Evolutionary conservation across 2,113 vertebrate genomes (phyloP), one percentile per base, ranked within the genome.

Genomic region (Pseudolaguvia tuberculata): DNA sequence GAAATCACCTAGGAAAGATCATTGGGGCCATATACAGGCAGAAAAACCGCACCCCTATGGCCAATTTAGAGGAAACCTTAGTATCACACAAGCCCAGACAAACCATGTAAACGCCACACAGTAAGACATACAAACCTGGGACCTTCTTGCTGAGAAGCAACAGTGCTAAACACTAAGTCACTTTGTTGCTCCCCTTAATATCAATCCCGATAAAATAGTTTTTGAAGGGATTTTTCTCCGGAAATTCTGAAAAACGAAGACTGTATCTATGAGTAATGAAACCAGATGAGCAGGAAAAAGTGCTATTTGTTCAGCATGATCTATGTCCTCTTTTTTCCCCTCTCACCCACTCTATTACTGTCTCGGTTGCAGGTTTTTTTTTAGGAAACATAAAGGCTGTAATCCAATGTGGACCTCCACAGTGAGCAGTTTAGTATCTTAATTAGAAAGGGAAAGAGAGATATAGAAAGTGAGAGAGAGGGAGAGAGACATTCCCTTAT

Each of bases 381-480:
- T 25, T n/a, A n/a, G 69, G 50, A 31, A 83, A 76, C 79, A 79
- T 75, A 57, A 65, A 73, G 72, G 48, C 66, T 68, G 66, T 63
- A 69, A 77, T 84, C 84, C 81, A 80, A 45, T 50, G 53, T 76
- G 83, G 72, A 81, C 59, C 61, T 72, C 72, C 39, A 45, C 71
- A 79, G 57, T 84, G 79, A 78, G 70, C 77, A 76, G 76, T 83
- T 85, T 78, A 84, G 79, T 79, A 80, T 83, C 83, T 86, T 87
- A 89, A 90, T 88, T 88, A 87, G 86, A 83, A 82, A 70, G 74
- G 74, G 75, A 77, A 74, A 69, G 76, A 72, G 62, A 69, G 55
- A 39, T 25, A 39, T 23, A 87, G 86, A n/a, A n/a, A n/a, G 48
- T 27, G 55, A 29, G 50, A 87, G 85, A 84, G 80, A 70, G 18